A percentile compares a stretch with the other conserved stretches of the same genome.
These are phyloP conservation scores for Biston betularia DNA, from an alignment of 2,888 invertebrate genomes.

Conservation along the genomic window DNA sequence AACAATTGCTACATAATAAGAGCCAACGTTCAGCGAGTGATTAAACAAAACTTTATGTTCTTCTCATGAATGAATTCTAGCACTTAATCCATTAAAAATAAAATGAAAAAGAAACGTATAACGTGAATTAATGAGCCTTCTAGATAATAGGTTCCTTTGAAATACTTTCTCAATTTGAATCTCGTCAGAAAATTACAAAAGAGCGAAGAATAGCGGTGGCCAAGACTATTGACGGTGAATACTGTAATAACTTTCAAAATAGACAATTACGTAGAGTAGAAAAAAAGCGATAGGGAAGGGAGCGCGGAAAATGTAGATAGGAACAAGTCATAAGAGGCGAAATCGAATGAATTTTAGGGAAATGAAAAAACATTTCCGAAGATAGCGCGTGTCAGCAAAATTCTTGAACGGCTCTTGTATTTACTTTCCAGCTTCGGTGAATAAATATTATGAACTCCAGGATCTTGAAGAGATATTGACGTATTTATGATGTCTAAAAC, in stretches of 20 bases:
- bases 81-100: slow-evolving; percentile 13
- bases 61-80: background rate
- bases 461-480: slow-evolving; percentile 11
- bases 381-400: slow-evolving; percentile 49
- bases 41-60: too few species aligned
- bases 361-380: slow-evolving; percentile 57
- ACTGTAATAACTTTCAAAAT: slow-evolving; percentile 47
- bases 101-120: slow-evolving; percentile 14
- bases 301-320: slow-evolving; percentile 56
- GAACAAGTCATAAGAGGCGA: slow-evolving; percentile 55
- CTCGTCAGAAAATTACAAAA: slow-evolving; percentile 20
- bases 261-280: slow-evolving; percentile 45
- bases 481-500: slow-evolving; percentile 2
- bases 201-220: slow-evolving; percentile 29
- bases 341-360: slow-evolving; percentile 59
- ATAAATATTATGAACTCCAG: slow-evolving; percentile 31
- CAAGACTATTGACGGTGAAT: slow-evolving; percentile 30
- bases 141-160: slow-evolving; percentile 25
- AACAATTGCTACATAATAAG: too few species aligned
- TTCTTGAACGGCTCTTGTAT: slow-evolving; percentile 47
- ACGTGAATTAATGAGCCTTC: slow-evolving; percentile 19
- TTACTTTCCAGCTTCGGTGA: slow-evolving; percentile 48
- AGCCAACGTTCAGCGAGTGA: too few species aligned
- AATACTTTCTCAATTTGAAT: slow-evolving; percentile 30
- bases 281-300: slow-evolving; percentile 49